These are phyloP conservation scores for Magallana nippona DNA, from an alignment of 2,888 invertebrate species.

Conservation along the genomic window DNA sequence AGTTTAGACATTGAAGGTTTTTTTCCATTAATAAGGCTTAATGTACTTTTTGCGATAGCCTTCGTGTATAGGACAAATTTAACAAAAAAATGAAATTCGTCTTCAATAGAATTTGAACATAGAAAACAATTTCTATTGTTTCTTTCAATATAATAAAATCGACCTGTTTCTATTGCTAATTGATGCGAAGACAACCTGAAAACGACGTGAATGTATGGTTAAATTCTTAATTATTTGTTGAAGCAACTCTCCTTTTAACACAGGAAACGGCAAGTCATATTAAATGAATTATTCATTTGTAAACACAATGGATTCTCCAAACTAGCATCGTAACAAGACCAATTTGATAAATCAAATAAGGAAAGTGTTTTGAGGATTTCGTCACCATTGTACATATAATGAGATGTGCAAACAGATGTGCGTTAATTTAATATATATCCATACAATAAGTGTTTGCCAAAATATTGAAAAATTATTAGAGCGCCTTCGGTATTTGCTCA, in stretches of 20 bases:
- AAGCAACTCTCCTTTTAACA: not conserved
- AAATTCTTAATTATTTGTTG: not conserved
- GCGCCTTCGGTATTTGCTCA: constrained; percentile 7
- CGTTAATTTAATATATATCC: not conserved
- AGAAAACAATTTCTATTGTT: too few species aligned
- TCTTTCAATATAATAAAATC: too few species aligned
- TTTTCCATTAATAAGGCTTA: too few species aligned
- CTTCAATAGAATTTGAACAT: too few species aligned
- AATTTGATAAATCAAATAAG: constrained; percentile 17
- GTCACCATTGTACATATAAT: not conserved
- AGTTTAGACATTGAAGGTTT: too few species aligned
- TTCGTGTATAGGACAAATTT: too few species aligned
- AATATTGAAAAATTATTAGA: constrained; percentile 17
- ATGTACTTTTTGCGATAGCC: too few species aligned
- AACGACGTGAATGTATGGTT: too few species aligned
- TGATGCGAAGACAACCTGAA: too few species aligned
- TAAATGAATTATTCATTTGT: constrained; percentile 30
- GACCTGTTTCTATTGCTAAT: too few species aligned
- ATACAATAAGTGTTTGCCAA: not conserved
- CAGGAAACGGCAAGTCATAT: constrained; percentile 21
- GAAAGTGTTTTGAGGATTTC: not conserved
- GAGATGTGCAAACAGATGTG: not conserved
- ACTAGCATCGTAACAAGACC: not conserved
- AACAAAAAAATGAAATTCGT: too few species aligned
- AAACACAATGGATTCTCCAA: not conserved